phyloP scores from a whole-genome alignment of 2,797 vertebrate genomes.

The Lacerta agilis region DNA sequence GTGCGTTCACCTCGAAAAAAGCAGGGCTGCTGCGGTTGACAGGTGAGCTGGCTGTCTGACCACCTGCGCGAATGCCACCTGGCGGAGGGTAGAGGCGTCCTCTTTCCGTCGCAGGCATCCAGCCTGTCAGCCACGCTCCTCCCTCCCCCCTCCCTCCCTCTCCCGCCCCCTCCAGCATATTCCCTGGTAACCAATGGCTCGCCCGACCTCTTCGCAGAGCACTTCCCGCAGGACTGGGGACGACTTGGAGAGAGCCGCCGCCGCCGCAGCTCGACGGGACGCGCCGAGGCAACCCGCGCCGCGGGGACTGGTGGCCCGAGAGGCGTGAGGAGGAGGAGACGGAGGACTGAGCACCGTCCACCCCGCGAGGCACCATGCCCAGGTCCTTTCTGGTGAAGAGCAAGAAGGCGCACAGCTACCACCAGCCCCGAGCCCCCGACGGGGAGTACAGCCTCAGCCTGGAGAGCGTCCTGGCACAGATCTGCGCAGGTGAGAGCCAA shows the following conservation, averaged over 20 bases:
- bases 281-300: conserved; percentile 34
- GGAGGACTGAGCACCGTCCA: background rate
- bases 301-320: background rate
- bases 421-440: conserved; percentile 87
- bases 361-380: conserved; percentile 82
- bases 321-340: conserved; percentile 4
- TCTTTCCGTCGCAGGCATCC: background rate
- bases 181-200: conserved; percentile 66
- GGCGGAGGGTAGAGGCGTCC: conserved; percentile 74
- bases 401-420: conserved; percentile 98
- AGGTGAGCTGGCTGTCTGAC: conserved; percentile 25
- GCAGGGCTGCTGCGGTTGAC: background rate
- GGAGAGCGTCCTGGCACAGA: conserved; percentile 83
- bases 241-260: conserved; percentile 20
- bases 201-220: no score
- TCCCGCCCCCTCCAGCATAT: background rate
- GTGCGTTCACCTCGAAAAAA: no score
- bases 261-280: conserved; percentile 23
- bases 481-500: conserved; percentile 88
- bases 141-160: background rate
- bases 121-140: background rate
- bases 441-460: conserved; percentile 83
- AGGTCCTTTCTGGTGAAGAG: conserved; percentile 97
- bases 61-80: conserved; percentile 92
- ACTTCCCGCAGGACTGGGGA: background rate